Conservation (phyloP, 2,888 invertebrate genomes). For the Blastobasis adustella region DNA sequence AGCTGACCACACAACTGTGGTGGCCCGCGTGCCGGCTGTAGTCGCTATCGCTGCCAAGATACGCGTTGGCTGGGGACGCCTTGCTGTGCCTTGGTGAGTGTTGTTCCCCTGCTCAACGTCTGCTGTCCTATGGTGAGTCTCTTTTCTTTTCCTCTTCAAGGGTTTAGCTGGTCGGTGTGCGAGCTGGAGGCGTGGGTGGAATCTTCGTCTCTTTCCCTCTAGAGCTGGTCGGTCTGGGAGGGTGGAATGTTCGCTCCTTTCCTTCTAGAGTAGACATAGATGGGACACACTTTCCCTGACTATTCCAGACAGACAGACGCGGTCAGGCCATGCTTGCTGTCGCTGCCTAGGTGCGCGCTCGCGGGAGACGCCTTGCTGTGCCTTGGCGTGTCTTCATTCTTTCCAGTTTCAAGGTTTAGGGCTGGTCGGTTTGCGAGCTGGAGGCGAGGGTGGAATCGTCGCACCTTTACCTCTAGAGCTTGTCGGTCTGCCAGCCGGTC, state of each 20-base stretch:
- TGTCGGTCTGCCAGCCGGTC: too few relatives aligned
- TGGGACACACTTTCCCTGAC: constrained; percentile 81
- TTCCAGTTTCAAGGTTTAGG: too few relatives aligned
- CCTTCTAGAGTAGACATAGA: constrained; percentile 79
- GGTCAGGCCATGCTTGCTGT: constrained; percentile 82
- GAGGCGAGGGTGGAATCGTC: too few relatives aligned
- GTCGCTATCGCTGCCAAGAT: constrained; percentile 85
- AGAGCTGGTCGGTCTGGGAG: constrained; percentile 76
- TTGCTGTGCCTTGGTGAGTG: constrained; percentile 86
- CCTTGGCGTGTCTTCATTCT: constrained; percentile 74
- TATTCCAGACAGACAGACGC: too few relatives aligned
- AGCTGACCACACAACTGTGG: constrained; percentile 80
- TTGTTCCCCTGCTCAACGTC: too few relatives aligned
- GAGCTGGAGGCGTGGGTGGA: too few relatives aligned
- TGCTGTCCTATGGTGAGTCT: constrained; percentile 87
- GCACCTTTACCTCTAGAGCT: too few relatives aligned
- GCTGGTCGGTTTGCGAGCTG: too few relatives aligned
- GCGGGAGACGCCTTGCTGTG: constrained; percentile 83
- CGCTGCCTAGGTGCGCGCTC: constrained; percentile 84
- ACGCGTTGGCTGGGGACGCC: constrained; percentile 82
- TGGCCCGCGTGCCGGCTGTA: constrained; percentile 81
- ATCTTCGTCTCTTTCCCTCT: too few relatives aligned
- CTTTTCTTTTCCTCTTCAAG: too few relatives aligned
- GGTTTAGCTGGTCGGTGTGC: too few relatives aligned
- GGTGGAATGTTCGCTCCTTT: too few relatives aligned